phyloP scores from a whole-genome alignment of 2,888 invertebrate species.

The Thecocarcelia acutangulata region DNA sequence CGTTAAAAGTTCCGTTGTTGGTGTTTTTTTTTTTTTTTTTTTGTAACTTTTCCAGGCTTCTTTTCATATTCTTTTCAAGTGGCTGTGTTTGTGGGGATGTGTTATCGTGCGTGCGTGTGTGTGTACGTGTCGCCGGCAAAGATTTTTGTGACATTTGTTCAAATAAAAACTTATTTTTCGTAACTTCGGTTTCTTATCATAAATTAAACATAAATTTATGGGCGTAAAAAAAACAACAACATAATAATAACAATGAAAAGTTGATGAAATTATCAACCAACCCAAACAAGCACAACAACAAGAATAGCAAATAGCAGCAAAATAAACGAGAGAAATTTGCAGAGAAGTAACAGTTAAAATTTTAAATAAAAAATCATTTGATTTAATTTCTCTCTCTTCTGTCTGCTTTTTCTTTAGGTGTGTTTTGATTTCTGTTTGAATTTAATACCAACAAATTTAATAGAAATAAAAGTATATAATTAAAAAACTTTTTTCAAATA shows the following conservation, averaged over 20 bases:
- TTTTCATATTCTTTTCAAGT: constrained; percentile 7
- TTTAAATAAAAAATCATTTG: too few species aligned
- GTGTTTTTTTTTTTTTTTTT: background rate
- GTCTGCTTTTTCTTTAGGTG: too few species aligned
- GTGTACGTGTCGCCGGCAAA: background rate
- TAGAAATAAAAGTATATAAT: constrained; percentile 13
- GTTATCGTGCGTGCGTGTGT: too few species aligned
- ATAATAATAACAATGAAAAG: constrained; percentile 21
- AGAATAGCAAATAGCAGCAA: background rate
- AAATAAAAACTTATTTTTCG: constrained; percentile 37
- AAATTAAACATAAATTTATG: constrained; percentile 53
- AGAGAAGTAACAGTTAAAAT: too few species aligned
- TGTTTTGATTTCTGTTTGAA: too few species aligned
- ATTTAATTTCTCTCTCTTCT: too few species aligned
- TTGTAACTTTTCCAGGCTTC: background rate
- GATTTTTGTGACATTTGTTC: constrained; percentile 52
- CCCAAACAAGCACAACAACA: background rate
- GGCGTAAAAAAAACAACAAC: background rate
- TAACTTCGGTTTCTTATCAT: constrained; percentile 27
- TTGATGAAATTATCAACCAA: constrained; percentile 14
- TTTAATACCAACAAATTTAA: background rate
- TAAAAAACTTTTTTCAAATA: constrained; percentile 27
- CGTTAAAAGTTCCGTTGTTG: background rate
- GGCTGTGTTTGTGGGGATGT: constrained; percentile 12
- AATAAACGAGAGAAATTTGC: background rate